A percentile compares a stretch with the other conserved stretches of the same genome.
Conservation (phyloP, 2,113 vertebrate species). For the Epinephelus lanceolatus region DNA sequence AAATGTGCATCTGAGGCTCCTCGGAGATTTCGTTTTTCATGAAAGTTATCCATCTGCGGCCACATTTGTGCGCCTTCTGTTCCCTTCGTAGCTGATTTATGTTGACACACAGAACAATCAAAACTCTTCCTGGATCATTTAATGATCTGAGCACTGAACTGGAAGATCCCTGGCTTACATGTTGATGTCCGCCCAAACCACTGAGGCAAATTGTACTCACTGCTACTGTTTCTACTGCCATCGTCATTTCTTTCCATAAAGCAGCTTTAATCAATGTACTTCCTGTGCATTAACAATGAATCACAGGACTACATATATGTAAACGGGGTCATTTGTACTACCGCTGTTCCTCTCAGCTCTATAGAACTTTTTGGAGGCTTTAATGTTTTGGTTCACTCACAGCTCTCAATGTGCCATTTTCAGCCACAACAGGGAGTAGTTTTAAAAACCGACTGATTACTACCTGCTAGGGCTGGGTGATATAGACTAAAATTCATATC, state of each 20-base stretch:
- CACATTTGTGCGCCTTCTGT: conserved; percentile 45
- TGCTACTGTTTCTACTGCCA: background rate
- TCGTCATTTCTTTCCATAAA: background rate
- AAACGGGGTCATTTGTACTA: background rate
- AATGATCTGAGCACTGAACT: background rate
- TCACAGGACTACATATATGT: background rate
- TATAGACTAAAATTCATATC: no score
- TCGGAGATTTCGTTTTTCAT: conserved; percentile 39
- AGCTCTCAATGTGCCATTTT: background rate
- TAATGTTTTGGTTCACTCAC: background rate
- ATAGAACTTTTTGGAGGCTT: background rate
- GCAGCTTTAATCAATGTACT: background rate
- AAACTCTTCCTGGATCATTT: background rate
- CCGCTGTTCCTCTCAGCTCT: background rate
- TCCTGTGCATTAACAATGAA: background rate
- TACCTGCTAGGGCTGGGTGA: background rate
- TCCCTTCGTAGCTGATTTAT: conserved; percentile 14
- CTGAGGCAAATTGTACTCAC: background rate
- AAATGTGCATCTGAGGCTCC: conserved; percentile 50
- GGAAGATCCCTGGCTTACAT: background rate
- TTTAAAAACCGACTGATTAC: background rate
- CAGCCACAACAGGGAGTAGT: background rate
- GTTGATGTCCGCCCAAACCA: background rate
- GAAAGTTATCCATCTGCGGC: conserved; percentile 56
- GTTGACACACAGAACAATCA: conserved; percentile 10